Evolutionary conservation across 2,888 invertebrate species (phyloP), one percentile per base, ranked within the genome.

Genomic region (Hypena proboscidalis): DNA sequence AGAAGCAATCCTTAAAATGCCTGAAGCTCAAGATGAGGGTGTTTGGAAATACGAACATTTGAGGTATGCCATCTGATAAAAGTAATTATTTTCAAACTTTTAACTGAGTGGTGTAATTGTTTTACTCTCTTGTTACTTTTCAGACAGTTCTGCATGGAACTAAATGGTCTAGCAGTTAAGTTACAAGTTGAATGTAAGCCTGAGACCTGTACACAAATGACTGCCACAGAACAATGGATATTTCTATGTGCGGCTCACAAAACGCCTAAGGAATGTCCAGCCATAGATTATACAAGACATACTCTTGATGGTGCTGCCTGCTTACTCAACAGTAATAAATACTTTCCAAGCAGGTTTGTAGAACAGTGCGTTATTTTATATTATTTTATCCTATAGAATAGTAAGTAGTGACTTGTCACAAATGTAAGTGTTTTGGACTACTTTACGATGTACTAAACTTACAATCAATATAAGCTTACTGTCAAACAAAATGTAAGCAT

Each of bases 1-100:
- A 46, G 98, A 98, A 71, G 93, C 96, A 44, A 99, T 99, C 73
- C 91, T 99, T 33, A 97, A 95, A 70, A 98, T 99, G 92, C 99
- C 99, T 1, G 98, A 99, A 67, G 95, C 97, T 10, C 98, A 99
- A 86, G 99, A 99, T 80, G 98, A 99, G 85, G 99, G 99, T 22
- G 99, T 99, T 32, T 99, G 99, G 99, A 99, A 99, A 90, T 99
- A 99, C 83, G 99, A 99, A 90, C 99, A 99, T 92, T 92, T 99
- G 46, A 94, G 97, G 96, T 96, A 83, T 4, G 5, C 17, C 17
- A 4, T 17, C 5, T 3, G 3, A 3, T 17, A 17, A 17, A 17
- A 17, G 17, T 4, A 17, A 17, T 3, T 17, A 17, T 5, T 5
- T 17, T 4, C 17, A 3, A 4, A 29, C n/a, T 14, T 11, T 7